Conservation (phyloP, 2,888 invertebrate species). For the Mermis nigrescens region DNA sequence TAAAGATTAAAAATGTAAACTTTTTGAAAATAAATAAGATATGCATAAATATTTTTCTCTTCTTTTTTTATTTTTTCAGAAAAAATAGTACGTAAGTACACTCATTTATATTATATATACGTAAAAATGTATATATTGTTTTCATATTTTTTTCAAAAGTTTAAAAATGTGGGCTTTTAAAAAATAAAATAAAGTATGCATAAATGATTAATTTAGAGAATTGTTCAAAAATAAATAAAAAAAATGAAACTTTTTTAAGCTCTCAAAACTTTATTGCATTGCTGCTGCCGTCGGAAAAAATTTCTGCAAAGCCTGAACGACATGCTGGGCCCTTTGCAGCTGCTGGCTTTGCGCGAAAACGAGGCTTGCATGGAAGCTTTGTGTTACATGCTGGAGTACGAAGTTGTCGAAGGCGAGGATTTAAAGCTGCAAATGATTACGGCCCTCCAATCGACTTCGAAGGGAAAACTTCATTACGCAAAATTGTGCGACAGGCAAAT, state of each 20-base stretch:
- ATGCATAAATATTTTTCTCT: no score
- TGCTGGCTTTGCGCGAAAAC: conserved; percentile 49
- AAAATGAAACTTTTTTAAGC: conserved; percentile 21
- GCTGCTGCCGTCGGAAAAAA: conserved; percentile 53
- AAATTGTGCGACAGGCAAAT: conserved; percentile 53
- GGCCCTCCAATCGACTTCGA: conserved; percentile 50
- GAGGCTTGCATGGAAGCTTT: conserved; percentile 43
- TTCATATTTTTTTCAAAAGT: no score
- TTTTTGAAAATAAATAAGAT: no score
- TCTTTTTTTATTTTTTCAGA: no score
- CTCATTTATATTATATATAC: no score
- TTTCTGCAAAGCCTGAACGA: conserved; percentile 48
- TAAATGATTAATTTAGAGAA: no score
- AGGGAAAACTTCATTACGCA: conserved; percentile 49
- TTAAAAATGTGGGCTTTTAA: no score
- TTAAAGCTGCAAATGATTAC: conserved; percentile 49
- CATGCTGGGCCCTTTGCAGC: conserved; percentile 49
- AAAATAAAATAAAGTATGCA: no score
- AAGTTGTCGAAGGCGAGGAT: conserved; percentile 44
- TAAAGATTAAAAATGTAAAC: no score
- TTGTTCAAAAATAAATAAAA: no score
- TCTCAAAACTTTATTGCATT: conserved; percentile 42
- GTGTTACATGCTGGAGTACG: conserved; percentile 57
- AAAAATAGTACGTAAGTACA: no score
- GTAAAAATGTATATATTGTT: no score